A percentile compares a stretch with the other conserved stretches of the same genome.
phyloP scores from a whole-genome alignment of 1,140 invertebrate species.

The Chironomus striatipennis region DNA sequence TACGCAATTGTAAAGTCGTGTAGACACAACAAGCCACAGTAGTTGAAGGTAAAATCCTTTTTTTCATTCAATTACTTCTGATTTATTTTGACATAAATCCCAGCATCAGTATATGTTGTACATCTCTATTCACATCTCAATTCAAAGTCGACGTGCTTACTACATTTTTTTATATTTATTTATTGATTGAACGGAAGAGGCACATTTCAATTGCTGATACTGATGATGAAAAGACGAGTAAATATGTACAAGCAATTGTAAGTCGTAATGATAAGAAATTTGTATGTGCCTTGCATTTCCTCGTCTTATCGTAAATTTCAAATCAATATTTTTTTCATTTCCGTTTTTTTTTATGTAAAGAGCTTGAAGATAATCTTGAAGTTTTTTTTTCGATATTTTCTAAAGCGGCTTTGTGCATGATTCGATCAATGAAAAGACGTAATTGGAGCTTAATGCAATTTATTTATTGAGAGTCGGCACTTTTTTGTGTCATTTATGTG shows the following conservation, averaged over 20 bases:
- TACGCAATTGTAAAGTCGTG: not conserved
- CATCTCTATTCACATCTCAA: not conserved
- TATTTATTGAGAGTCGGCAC: too few relatives aligned
- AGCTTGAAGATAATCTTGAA: too few relatives aligned
- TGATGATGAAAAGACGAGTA: not conserved
- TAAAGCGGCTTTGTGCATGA: too few relatives aligned
- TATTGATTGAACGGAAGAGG: not conserved
- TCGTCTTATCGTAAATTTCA: too few relatives aligned
- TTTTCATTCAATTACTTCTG: slow-evolving; percentile 20
- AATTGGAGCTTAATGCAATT: too few relatives aligned
- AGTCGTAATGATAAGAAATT: not conserved
- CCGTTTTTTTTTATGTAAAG: too few relatives aligned
- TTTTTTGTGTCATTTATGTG: too few relatives aligned
- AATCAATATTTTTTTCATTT: too few relatives aligned
- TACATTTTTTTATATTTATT: not conserved
- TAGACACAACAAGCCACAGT: not conserved
- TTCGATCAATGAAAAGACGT: too few relatives aligned
- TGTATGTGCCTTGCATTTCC: slow-evolving; percentile 1
- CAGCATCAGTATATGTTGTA: not conserved
- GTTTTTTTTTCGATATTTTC: too few relatives aligned
- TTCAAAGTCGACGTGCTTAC: not conserved
- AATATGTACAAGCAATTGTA: not conserved
- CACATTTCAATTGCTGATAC: not conserved
- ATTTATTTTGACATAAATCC: slow-evolving; percentile 18
- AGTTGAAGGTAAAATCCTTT: not conserved